Percentiles rank a stretch among this genome's conserved stretches.
These are phyloP conservation scores for Matsumyia berberina DNA, from an alignment of 2,888 invertebrate species.

Conservation along the genomic window DNA sequence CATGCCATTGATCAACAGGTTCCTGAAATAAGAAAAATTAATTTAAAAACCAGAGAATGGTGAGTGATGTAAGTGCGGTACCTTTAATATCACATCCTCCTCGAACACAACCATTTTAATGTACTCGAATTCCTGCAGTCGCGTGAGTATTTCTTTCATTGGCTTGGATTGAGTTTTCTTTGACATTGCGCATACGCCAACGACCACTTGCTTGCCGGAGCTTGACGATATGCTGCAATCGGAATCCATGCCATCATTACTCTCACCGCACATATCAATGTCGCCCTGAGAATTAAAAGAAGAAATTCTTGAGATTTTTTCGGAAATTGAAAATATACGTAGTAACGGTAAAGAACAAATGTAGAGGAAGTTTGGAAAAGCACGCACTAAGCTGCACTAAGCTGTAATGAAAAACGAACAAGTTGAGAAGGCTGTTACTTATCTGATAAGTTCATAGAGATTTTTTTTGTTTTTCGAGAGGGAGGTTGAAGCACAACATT, in stretches of 20 bases:
- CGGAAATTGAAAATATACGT: neutral
- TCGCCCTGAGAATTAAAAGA: conserved; percentile 86
- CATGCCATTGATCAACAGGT: conserved; percentile 98
- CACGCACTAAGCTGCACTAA: conserved; percentile 45
- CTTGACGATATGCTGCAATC: conserved; percentile 86
- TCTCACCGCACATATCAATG: conserved; percentile 89
- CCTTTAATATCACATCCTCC: conserved; percentile 97
- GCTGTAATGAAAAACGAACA: conserved; percentile 5
- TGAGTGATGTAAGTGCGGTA: conserved; percentile 80
- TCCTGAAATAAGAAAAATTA: conserved; percentile 85
- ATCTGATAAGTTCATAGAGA: no score
- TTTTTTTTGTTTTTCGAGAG: no score
- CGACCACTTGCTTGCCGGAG: conserved; percentile 95
- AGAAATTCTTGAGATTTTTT: neutral
- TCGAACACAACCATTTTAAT: conserved; percentile 97
- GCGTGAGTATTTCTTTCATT: conserved; percentile 98
- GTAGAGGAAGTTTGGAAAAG: conserved; percentile 9
- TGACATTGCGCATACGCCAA: conserved; percentile 99
- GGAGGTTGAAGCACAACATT: no score
- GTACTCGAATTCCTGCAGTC: conserved; percentile 98
- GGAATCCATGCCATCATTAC: conserved; percentile 86
- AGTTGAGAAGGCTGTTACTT: no score
- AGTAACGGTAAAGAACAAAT: neutral
- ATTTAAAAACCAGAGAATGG: neutral
- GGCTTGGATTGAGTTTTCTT: conserved; percentile 99